These are phyloP conservation scores for Hypotaenidia philippensis DNA, from an alignment of 2,797 vertebrate species.

Conservation along the genomic window DNA sequence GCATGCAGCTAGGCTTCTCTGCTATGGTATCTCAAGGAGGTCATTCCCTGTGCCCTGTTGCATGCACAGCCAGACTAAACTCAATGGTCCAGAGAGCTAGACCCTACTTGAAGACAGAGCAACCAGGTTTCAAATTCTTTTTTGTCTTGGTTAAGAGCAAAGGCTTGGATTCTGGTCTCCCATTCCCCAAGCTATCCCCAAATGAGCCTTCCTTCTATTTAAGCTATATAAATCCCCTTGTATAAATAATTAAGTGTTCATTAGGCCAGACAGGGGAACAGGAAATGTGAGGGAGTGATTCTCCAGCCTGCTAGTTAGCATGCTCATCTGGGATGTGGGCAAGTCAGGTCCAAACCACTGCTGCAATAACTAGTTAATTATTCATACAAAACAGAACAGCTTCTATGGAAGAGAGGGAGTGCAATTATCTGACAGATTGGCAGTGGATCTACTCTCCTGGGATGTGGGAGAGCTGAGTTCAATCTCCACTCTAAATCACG, in stretches of 20 bases:
- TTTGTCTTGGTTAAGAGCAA: not conserved
- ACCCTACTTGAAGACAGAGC: not conserved
- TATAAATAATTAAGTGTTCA: constrained; percentile 56
- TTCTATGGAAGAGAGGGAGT: not conserved
- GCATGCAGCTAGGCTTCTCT: not conserved
- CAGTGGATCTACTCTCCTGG: not conserved
- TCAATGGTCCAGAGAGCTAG: not conserved
- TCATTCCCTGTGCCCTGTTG: not conserved
- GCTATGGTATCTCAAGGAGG: not conserved
- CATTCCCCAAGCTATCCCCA: not conserved
- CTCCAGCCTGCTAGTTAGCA: not conserved
- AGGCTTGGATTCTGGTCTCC: not conserved
- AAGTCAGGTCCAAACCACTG: not conserved
- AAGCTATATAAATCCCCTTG: not conserved
- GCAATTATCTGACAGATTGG: constrained; percentile 51
- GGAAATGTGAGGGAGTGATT: not conserved
- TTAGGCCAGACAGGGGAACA: not conserved
- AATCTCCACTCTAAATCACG: not conserved
- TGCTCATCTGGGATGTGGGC: constrained; percentile 17
- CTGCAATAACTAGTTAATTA: constrained; percentile 52
- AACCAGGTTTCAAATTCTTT: not conserved
- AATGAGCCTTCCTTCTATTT: not conserved
- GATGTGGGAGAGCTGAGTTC: not conserved
- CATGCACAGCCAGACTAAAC: not conserved
- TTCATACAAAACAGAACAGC: constrained; percentile 33